A percentile compares a stretch with the other conserved stretches of the same genome.
These are phyloP conservation scores for Therioaphis trifolii DNA, from an alignment of 2,888 invertebrate genomes.

Conservation along the genomic window DNA sequence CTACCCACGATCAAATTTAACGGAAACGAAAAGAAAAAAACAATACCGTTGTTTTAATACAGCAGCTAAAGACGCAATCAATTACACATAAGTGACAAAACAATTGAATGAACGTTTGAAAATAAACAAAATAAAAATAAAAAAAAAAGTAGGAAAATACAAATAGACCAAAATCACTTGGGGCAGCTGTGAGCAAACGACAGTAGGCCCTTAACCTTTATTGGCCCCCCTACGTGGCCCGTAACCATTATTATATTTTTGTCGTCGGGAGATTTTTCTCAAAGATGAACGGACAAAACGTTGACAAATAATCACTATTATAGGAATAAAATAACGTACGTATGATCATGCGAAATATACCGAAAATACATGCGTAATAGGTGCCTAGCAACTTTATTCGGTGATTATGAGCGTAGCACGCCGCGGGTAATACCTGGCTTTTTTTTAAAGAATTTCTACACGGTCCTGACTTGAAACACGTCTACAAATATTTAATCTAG, in stretches of 20 bases:
- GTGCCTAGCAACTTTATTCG: no score
- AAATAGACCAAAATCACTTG: conserved; percentile 33
- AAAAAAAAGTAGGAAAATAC: conserved; percentile 11
- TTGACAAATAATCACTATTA: neutral
- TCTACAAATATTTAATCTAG: no score
- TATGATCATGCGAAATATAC: neutral
- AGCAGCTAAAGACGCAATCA: conserved; percentile 36
- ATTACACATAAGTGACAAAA: conserved; percentile 26
- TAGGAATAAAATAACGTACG: neutral
- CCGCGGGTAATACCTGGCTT: no score
- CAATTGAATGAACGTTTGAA: conserved; percentile 45
- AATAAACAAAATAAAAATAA: conserved; percentile 30
- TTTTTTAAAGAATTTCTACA: no score
- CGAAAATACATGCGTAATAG: no score
- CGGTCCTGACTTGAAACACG: no score
- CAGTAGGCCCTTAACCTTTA: neutral
- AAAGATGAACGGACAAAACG: neutral
- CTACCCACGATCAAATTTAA: neutral
- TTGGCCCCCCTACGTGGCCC: neutral
- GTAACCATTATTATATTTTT: neutral
- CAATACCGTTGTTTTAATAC: conserved; percentile 7
- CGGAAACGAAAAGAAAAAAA: conserved; percentile 23
- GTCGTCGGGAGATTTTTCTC: neutral
- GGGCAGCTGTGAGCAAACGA: conserved; percentile 8
- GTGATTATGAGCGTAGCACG: no score